These are phyloP conservation scores for Stegana nigrithorax DNA, from an alignment of 2,888 invertebrate genomes.

Conservation along the genomic window DNA sequence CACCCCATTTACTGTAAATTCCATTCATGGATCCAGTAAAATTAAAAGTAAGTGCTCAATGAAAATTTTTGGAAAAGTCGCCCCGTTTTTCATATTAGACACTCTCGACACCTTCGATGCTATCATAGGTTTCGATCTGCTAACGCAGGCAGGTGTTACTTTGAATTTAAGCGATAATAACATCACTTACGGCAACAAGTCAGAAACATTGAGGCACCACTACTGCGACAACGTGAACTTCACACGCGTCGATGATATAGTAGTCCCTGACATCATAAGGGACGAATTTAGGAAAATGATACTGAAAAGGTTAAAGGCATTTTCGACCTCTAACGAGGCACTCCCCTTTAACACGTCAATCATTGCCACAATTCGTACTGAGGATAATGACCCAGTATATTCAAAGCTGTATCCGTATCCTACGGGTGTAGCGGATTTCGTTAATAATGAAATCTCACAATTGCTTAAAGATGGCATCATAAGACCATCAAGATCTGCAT, in stretches of 20 bases:
- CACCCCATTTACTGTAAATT: too few relatives aligned
- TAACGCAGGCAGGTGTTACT: too few relatives aligned
- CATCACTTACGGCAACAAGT: background rate
- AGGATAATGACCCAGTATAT: background rate
- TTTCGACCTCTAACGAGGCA: too few relatives aligned
- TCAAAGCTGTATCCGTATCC: constrained; percentile 1
- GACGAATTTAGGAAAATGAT: constrained; percentile 10
- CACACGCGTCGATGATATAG: constrained; percentile 10
- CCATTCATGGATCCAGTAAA: too few relatives aligned
- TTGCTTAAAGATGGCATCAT: background rate
- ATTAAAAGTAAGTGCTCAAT: too few relatives aligned
- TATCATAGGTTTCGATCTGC: background rate
- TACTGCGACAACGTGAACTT: constrained; percentile 5
- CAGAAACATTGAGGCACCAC: background rate
- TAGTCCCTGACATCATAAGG: background rate
- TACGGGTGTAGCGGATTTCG: constrained; percentile 1
- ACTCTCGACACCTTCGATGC: background rate
- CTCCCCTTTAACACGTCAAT: too few relatives aligned
- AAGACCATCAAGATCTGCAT: background rate
- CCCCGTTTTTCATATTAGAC: too few relatives aligned
- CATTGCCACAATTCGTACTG: background rate
- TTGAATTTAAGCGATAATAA: background rate
- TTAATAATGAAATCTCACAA: constrained; percentile 14
- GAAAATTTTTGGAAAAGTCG: too few relatives aligned
- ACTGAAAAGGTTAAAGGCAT: constrained; percentile 2